A percentile compares a stretch with the other conserved stretches of the same genome.
Evolutionary conservation across 2,888 invertebrate species (phyloP).

Genomic region (Aplocera efformata): DNA sequence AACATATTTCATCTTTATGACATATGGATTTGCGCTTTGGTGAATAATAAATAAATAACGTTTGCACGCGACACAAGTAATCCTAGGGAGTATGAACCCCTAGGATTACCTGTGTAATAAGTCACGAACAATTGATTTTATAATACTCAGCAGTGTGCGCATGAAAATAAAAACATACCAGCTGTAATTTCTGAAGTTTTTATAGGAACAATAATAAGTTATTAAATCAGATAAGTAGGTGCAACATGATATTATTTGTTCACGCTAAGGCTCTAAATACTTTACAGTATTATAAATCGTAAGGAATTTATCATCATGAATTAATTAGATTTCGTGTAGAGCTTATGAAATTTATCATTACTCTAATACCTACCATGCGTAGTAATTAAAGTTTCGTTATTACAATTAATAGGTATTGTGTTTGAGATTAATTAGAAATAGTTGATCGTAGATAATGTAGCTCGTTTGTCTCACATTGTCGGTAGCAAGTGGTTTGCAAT

Average conservation of each 20-base stretch:
- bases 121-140: too few species aligned
- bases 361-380: constrained; percentile 38
- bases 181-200: too few species aligned
- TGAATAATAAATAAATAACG: too few species aligned
- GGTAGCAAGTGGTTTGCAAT: constrained; percentile 9
- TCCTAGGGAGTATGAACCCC: too few species aligned
- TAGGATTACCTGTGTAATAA: too few species aligned
- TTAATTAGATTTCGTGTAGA: constrained; percentile 44
- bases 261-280: constrained; percentile 2
- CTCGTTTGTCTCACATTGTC: constrained; percentile 21
- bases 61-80: too few species aligned
- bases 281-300: constrained; percentile 20
- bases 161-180: too few species aligned
- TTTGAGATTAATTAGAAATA: constrained; percentile 69
- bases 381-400: constrained; percentile 68
- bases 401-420: constrained; percentile 61
- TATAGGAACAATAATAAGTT: too few species aligned
- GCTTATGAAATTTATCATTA: constrained; percentile 50
- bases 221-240: too few species aligned
- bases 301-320: constrained; percentile 35
- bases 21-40: background rate
- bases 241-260: too few species aligned
- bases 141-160: too few species aligned
- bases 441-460: constrained; percentile 55
- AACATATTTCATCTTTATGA: constrained; percentile 3